phyloP scores from a whole-genome alignment of 2,888 invertebrate genomes.

The Scelioninae gen. 1 region DNA sequence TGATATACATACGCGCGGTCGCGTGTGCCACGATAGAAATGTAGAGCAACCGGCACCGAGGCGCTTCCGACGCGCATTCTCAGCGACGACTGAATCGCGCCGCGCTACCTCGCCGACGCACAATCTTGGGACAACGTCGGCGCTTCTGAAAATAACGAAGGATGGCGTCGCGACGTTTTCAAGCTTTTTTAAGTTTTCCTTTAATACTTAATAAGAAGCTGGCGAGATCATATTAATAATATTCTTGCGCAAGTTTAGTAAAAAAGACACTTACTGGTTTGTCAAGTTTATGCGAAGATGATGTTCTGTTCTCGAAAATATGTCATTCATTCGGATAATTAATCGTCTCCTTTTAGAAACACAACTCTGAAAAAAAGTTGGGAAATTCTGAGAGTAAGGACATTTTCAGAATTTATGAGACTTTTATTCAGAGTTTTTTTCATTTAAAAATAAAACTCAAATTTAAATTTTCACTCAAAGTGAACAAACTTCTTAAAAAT shows the following conservation, averaged over 20 bases:
- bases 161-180: conserved; percentile 69
- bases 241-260: not conserved
- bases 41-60: conserved; percentile 53
- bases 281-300: too few relatives aligned
- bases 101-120: conserved; percentile 35
- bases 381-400: too few relatives aligned
- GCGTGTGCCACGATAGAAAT: conserved; percentile 51
- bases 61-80: conserved; percentile 67
- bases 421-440: too few relatives aligned
- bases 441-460: too few relatives aligned
- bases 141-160: conserved; percentile 76
- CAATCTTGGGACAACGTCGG: conserved; percentile 55
- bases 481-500: too few relatives aligned
- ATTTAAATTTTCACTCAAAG: too few relatives aligned
- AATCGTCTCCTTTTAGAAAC: too few relatives aligned
- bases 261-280: too few relatives aligned
- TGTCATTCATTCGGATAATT: too few relatives aligned
- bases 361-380: too few relatives aligned
- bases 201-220: conserved; percentile 23
- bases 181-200: conserved; percentile 30
- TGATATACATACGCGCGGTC: conserved; percentile 43
- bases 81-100: conserved; percentile 64
- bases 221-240: conserved; percentile 29
- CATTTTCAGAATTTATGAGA: too few relatives aligned
- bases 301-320: too few relatives aligned